Evolutionary conservation across 2,888 invertebrate genomes (phyloP), one percentile per base, ranked within the genome.

Genomic region (Blastobasis lacticolella): DNA sequence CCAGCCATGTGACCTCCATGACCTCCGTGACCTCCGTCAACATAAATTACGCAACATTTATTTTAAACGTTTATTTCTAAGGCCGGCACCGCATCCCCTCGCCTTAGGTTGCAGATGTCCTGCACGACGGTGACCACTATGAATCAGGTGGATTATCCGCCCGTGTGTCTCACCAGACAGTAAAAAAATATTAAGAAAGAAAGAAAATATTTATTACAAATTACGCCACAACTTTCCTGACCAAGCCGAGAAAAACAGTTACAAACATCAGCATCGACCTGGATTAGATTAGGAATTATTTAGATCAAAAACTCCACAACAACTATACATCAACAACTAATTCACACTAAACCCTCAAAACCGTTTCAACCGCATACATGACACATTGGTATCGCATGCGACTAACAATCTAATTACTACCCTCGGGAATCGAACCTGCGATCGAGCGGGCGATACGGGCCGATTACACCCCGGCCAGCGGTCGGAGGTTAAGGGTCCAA

Each of bases 401-500:
- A 80, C 82, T 85, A 87, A 87, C 87, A 87, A 85, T 86, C 83
- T 87, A 87, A 86, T 87, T 86, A 83, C 83, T 71, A 71, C 83
- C 78, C 81, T 58, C 78, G 87, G 86, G 87, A 86, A 87, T 86
- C 87, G 87, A 87, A 87, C 83, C 68, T 64, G 67, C 68, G 87
- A 86, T 85, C 79, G 75, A 58, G 54, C 59, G 66, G 47, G 72
- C 70, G 84, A 84, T 84, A 84, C 65, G 63, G 57, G 69, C 66
- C 80, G 81, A 82, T 82, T 78, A 76, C 77, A 62, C 36, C 48
- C 41, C 40, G 41, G 41, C 41, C 48, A 40, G n/a, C n/a, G n/a
- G 45, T 40, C 49, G 49, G 42, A 3, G 23, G 23, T 23, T 23
- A 23, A 23, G 23, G 23, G 23, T 23, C 23, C 23, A 3, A 23